Conservation (phyloP, 37 sponge, comb jelly and placozoan species). For the Theonella swinhoei region DNA sequence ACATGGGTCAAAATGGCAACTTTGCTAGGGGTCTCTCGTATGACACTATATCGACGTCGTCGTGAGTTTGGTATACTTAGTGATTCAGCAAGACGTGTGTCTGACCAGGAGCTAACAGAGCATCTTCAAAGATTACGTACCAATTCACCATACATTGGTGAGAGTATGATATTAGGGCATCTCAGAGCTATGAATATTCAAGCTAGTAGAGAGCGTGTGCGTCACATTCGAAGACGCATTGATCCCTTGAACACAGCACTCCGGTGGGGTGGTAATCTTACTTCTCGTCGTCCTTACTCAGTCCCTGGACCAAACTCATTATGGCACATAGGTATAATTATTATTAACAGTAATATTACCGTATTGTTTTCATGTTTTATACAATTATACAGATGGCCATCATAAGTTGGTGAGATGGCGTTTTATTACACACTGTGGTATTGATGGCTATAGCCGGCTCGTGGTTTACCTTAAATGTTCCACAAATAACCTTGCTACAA, state of each 20-base stretch:
- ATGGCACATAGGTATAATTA: conserved; percentile 60
- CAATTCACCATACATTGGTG: conserved; percentile 30
- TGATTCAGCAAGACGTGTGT: not conserved
- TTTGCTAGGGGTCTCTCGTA: not conserved
- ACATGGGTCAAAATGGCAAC: not conserved
- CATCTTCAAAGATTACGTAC: conserved; percentile 7
- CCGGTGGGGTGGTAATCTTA: conserved; percentile 12
- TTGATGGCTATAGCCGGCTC: conserved; percentile 53
- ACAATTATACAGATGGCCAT: conserved; percentile 25
- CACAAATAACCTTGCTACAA: conserved; percentile 35
- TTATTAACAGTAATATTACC: not conserved
- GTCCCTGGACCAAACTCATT: conserved; percentile 53
- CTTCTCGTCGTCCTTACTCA: conserved; percentile 24
- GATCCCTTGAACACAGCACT: conserved; percentile 35
- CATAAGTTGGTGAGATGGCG: conserved; percentile 55
- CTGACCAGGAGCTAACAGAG: conserved; percentile 2
- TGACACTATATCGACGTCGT: conserved; percentile 2
- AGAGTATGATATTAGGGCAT: conserved; percentile 28
- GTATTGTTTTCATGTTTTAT: not conserved
- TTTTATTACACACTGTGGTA: conserved; percentile 44
- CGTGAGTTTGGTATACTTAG: not conserved
- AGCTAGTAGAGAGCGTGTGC: conserved; percentile 11
- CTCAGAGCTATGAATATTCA: not conserved
- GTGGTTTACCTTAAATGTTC: conserved; percentile 27
- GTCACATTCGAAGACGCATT: not conserved